Evolutionary conservation across 1,140 invertebrate genomes (phyloP).

Genomic region (Glomeris maerens): DNA sequence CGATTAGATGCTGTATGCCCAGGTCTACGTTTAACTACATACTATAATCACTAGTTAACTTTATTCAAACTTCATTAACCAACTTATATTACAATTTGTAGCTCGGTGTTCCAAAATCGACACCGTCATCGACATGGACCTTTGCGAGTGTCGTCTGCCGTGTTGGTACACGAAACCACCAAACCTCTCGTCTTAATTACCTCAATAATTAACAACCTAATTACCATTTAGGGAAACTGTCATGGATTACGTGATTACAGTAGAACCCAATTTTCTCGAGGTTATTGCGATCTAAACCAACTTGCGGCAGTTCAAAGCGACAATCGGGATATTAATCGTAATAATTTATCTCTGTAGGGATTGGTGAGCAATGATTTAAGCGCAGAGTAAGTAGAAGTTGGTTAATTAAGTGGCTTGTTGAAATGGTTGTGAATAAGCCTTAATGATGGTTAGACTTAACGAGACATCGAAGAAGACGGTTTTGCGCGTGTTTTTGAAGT

Average conservation of each 20-base stretch:
- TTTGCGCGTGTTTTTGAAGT: not conserved
- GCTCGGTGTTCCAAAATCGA: slow-evolving; percentile 1
- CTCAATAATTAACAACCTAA: not conserved
- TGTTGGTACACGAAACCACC: not conserved
- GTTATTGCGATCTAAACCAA: not conserved
- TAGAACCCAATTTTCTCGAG: not conserved
- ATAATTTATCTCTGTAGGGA: too few relatives aligned
- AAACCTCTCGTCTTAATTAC: not conserved
- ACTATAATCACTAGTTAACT: too few relatives aligned
- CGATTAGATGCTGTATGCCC: too few relatives aligned
- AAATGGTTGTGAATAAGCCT: too few relatives aligned
- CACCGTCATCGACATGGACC: not conserved
- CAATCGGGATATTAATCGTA: too few relatives aligned
- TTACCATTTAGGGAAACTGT: not conserved
- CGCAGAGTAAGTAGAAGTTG: too few relatives aligned
- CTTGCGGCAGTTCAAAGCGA: not conserved
- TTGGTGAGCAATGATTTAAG: not conserved
- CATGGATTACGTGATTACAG: not conserved
- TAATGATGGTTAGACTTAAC: not conserved
- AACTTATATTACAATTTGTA: too few relatives aligned
- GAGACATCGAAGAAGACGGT: not conserved
- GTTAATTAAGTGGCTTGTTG: too few relatives aligned
- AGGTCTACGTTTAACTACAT: too few relatives aligned
- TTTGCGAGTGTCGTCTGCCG: not conserved
- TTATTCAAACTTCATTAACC: too few relatives aligned